Conservation (phyloP, 1,140 invertebrate species). For the Calephelis nemesis region DNA sequence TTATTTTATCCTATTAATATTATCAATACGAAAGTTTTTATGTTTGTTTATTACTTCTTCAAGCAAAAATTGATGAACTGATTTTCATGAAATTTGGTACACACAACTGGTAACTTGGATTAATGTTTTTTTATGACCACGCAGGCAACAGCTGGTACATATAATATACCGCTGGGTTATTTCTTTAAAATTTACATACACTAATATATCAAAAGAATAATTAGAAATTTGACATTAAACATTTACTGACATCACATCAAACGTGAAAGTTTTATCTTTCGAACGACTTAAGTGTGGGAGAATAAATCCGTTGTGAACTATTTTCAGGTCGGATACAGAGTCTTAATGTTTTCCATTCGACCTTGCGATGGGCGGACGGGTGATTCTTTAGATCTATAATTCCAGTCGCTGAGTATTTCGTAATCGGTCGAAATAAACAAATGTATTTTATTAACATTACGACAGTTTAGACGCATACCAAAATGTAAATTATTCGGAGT, state of each 20-base stretch:
- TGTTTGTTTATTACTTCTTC: no score
- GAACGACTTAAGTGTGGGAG: slow-evolving; percentile 39
- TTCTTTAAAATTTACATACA: no score
- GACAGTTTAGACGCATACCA: slow-evolving; percentile 42
- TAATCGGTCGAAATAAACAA: slow-evolving; percentile 74
- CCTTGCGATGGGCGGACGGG: slow-evolving; percentile 56
- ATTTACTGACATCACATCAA: no score
- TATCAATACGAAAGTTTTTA: no score
- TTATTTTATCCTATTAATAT: no score
- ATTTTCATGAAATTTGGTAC: no score
- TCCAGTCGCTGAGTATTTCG: slow-evolving; percentile 61
- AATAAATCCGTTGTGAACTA: slow-evolving; percentile 46
- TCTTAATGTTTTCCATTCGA: slow-evolving; percentile 55
- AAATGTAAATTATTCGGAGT: neutral
- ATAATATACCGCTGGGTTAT: no score
- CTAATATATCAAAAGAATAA: no score
- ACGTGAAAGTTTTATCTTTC: slow-evolving; percentile 9
- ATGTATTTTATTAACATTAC: slow-evolving; percentile 75
- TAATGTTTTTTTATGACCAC: no score
- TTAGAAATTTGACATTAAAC: neutral
- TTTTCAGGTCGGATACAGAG: slow-evolving; percentile 61
- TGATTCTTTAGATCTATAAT: slow-evolving; percentile 66
- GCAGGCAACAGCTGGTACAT: no score
- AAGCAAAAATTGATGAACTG: no score
- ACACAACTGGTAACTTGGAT: no score